Conservation (phyloP, 2,888 invertebrate species). For the Acrobeloides nanus region DNA sequence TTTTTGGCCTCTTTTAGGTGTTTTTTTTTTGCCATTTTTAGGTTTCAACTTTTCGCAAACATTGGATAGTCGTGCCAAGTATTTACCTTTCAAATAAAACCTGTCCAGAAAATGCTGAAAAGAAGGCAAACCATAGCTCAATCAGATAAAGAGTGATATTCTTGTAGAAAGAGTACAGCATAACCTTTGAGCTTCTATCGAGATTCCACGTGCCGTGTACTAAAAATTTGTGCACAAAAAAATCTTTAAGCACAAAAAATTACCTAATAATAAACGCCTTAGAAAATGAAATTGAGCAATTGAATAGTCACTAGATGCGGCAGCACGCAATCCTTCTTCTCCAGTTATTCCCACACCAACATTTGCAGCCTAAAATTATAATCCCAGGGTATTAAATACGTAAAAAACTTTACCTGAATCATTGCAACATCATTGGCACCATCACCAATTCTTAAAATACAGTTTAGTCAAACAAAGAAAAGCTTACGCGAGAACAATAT, state of each 20-base stretch:
- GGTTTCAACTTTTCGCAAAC: too few relatives aligned
- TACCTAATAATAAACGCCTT: slow-evolving; percentile 68
- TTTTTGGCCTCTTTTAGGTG: too few relatives aligned
- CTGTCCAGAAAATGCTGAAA: slow-evolving; percentile 83
- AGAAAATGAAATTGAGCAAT: slow-evolving; percentile 95
- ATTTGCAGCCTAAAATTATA: too few relatives aligned
- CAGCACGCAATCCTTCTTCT: slow-evolving; percentile 95
- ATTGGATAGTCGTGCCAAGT: too few relatives aligned
- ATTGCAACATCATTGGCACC: slow-evolving; percentile 96
- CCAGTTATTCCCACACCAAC: slow-evolving; percentile 96
- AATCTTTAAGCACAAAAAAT: too few relatives aligned
- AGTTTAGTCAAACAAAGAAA: too few relatives aligned
- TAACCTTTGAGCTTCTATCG: slow-evolving; percentile 89
- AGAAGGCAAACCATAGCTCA: slow-evolving; percentile 77
- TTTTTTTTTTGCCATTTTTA: too few relatives aligned
- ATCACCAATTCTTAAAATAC: slow-evolving; percentile 88
- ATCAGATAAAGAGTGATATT: slow-evolving; percentile 91
- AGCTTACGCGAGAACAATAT: slow-evolving; percentile 83
- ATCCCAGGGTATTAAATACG: too few relatives aligned
- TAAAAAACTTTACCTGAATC: too few relatives aligned
- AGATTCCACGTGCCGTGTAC: slow-evolving; percentile 99
- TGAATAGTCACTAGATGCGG: slow-evolving; percentile 96
- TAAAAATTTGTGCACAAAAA: too few relatives aligned
- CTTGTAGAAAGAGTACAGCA: slow-evolving; percentile 78
- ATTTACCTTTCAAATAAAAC: slow-evolving; percentile 81